Conservation (phyloP, 1,140 invertebrate genomes). For the Calephelis virginiensis region DNA sequence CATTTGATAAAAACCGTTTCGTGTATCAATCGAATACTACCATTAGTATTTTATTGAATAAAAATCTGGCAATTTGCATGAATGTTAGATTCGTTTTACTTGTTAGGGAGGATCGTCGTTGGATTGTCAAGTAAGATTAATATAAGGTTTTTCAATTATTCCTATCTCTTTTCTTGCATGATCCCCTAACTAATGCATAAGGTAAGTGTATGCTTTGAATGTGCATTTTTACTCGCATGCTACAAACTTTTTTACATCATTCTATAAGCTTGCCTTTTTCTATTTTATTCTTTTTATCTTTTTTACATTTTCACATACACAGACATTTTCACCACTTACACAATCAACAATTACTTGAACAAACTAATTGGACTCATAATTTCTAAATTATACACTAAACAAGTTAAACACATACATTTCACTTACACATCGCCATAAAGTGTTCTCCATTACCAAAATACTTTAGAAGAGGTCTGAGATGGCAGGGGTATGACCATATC, state of each 20-base stretch:
- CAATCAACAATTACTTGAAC: slow-evolving; percentile 49
- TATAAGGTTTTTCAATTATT: slow-evolving; percentile 49
- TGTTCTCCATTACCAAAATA: slow-evolving; percentile 39
- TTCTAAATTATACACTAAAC: slow-evolving; percentile 73
- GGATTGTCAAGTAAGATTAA: slow-evolving; percentile 70
- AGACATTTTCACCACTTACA: slow-evolving; percentile 40
- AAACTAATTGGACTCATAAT: slow-evolving; percentile 62
- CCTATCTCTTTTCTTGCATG: slow-evolving; percentile 57
- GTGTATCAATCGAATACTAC: slow-evolving; percentile 32
- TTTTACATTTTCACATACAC: slow-evolving; percentile 50
- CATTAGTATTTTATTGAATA: slow-evolving; percentile 18
- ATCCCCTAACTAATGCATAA: slow-evolving; percentile 37
- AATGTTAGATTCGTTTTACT: slow-evolving; percentile 45
- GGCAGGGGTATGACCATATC: slow-evolving; percentile 67
- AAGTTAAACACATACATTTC: slow-evolving; percentile 47
- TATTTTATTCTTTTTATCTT: slow-evolving; percentile 65
- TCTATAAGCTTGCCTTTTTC: slow-evolving; percentile 63
- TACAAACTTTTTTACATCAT: slow-evolving; percentile 47
- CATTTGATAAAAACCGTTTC: slow-evolving; percentile 42
- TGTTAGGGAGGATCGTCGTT: slow-evolving; percentile 74
- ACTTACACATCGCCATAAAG: background rate
- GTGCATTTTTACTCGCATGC: slow-evolving; percentile 66
- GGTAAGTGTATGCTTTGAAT: slow-evolving; percentile 64
- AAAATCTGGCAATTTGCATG: slow-evolving; percentile 43
- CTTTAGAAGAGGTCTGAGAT: slow-evolving; percentile 59